A percentile compares a stretch with the other conserved stretches of the same genome.
phyloP scores from a whole-genome alignment of 2,888 invertebrate genomes.

The Aspidiotus destructor region DNA sequence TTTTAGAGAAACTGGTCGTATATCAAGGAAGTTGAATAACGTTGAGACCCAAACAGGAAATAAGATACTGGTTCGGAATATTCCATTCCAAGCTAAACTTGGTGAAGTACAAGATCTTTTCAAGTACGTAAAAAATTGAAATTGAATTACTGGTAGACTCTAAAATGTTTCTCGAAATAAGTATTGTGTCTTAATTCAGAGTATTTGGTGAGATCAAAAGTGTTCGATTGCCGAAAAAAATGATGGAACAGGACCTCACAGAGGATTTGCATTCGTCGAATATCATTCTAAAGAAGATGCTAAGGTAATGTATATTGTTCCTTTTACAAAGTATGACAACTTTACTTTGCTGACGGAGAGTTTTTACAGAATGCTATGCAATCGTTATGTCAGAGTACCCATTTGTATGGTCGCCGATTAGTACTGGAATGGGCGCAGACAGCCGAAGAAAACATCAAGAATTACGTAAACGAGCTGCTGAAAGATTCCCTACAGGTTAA shows the following conservation, averaged over 20 bases:
- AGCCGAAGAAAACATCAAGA: constrained; percentile 62
- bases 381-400: constrained; percentile 87
- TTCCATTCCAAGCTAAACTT: constrained; percentile 88
- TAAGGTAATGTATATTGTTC: constrained; percentile 55
- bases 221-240: constrained; percentile 80
- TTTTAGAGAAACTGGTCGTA: constrained; percentile 50
- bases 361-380: constrained; percentile 73
- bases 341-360: not conserved
- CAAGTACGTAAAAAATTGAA: constrained; percentile 51
- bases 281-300: constrained; percentile 81
- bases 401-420: constrained; percentile 90
- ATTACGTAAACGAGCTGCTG: constrained; percentile 75
- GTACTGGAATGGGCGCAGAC: constrained; percentile 92
- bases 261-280: constrained; percentile 96
- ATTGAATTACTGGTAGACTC: not conserved
- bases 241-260: constrained; percentile 68
- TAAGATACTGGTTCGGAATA: constrained; percentile 86
- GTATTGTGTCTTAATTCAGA: constrained; percentile 44
- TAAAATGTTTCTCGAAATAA: no score
- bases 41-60: constrained; percentile 46
- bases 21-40: constrained; percentile 50
- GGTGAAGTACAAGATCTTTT: constrained; percentile 78
- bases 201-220: constrained; percentile 89
- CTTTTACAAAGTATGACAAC: not conserved
- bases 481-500: constrained; percentile 45